Conservation (phyloP, 1,140 invertebrate species). For the Oscheius sp. region DNA sequence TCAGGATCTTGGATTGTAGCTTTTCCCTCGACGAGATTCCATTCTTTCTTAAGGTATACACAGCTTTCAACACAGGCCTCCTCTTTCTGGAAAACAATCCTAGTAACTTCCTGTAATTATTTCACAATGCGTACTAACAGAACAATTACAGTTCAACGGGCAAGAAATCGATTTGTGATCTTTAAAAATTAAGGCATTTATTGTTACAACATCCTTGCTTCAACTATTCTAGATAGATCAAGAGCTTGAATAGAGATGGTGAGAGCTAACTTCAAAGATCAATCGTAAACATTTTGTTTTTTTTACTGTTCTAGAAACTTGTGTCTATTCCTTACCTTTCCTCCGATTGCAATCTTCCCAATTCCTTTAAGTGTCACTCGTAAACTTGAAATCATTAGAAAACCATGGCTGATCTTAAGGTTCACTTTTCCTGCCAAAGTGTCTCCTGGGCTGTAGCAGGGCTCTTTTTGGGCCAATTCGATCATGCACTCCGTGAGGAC, state of each 20-base stretch:
- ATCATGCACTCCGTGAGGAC: slow-evolving; percentile 7
- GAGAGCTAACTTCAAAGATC: too few species aligned
- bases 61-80: slow-evolving; percentile 4
- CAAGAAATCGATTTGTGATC: too few species aligned
- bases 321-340: not conserved
- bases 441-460: slow-evolving; percentile 14
- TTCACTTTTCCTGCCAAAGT: slow-evolving; percentile 10
- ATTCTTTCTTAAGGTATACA: slow-evolving; percentile 23
- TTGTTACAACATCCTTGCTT: too few species aligned
- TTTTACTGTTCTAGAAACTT: too few species aligned
- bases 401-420: slow-evolving; percentile 13
- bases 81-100: slow-evolving; percentile 16
- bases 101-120: not conserved
- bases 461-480: slow-evolving; percentile 15
- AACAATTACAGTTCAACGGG: too few species aligned
- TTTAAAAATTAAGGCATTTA: too few species aligned
- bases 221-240: too few species aligned
- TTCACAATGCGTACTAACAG: too few species aligned
- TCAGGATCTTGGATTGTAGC: not conserved
- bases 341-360: slow-evolving; percentile 9
- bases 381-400: not conserved
- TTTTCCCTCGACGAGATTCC: slow-evolving; percentile 4
- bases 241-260: too few species aligned
- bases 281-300: too few species aligned
- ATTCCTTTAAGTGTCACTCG: slow-evolving; percentile 16